These are phyloP conservation scores for Margarornis squamiger DNA, from an alignment of 2,797 vertebrate genomes.

Conservation along the genomic window DNA sequence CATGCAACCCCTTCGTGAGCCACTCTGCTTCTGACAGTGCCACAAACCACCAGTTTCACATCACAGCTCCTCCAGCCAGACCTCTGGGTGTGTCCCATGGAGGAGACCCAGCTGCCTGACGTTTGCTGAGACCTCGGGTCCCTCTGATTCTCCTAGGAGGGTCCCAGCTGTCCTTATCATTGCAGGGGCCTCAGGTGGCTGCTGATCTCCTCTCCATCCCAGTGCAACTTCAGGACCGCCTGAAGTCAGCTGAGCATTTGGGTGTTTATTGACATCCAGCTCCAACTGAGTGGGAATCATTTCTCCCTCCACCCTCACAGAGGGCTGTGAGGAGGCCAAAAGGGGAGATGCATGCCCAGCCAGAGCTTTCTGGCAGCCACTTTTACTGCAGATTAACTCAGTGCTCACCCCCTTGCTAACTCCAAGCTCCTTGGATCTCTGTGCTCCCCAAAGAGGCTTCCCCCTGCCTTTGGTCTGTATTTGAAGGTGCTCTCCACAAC, in stretches of 20 bases:
- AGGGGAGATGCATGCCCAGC: not conserved
- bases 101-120: not conserved
- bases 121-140: not conserved
- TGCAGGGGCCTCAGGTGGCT: not conserved
- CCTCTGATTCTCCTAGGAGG: not conserved
- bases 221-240: fast-evolving
- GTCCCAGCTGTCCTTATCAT: not conserved
- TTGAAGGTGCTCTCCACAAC: not conserved
- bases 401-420: not conserved
- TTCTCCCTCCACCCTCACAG: not conserved
- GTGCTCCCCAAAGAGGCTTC: not conserved
- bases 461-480: not conserved
- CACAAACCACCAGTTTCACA: not conserved
- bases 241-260: not conserved
- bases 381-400: not conserved
- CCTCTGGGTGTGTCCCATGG: not conserved
- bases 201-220: not conserved
- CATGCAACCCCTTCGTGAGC: slow-evolving; percentile 20
- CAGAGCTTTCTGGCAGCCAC: not conserved
- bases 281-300: not conserved
- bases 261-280: not conserved
- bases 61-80: not conserved
- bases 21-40: not conserved
- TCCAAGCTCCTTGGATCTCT: not conserved
- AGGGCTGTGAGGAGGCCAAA: not conserved